Evolutionary conservation across 2,113 vertebrate species (phyloP).

Genomic region (Halcyon senegalensis): DNA sequence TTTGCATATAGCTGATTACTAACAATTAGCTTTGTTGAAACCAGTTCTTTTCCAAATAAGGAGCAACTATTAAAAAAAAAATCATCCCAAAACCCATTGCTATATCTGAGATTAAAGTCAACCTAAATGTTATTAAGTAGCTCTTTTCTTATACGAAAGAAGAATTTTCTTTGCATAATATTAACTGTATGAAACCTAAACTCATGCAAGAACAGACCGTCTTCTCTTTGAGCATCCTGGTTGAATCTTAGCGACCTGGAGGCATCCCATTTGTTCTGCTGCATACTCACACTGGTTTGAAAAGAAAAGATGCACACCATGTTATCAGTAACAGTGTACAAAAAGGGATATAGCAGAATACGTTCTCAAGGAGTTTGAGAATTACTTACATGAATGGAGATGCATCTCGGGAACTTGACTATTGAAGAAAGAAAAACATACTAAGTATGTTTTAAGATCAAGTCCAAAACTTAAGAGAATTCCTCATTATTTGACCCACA

Average conservation of each 20-base stretch:
- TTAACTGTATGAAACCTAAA: not conserved
- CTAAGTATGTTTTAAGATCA: not conserved
- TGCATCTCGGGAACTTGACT: constrained; percentile 85
- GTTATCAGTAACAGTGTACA: not conserved
- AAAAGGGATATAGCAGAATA: not conserved
- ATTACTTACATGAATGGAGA: constrained; percentile 91
- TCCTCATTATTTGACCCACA: not conserved
- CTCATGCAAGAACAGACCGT: constrained; percentile 78
- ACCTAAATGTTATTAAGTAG: not conserved
- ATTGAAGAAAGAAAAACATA: not conserved
- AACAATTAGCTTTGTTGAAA: not conserved
- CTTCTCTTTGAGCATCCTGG: constrained; percentile 96
- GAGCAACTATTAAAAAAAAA: not conserved
- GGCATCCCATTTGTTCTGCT: constrained; percentile 96
- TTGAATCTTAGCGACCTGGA: constrained; percentile 92
- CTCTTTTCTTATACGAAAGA: not conserved
- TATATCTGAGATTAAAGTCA: not conserved
- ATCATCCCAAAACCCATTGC: not conserved
- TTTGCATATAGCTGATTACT: not conserved
- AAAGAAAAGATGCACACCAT: not conserved
- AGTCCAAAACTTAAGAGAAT: not conserved
- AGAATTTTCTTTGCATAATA: not conserved
- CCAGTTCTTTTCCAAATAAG: not conserved
- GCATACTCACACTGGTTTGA: constrained; percentile 85
- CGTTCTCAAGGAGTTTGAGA: not conserved